Evolutionary conservation across 2,888 invertebrate genomes (phyloP).

Genomic region (Drosophila seclusa): DNA sequence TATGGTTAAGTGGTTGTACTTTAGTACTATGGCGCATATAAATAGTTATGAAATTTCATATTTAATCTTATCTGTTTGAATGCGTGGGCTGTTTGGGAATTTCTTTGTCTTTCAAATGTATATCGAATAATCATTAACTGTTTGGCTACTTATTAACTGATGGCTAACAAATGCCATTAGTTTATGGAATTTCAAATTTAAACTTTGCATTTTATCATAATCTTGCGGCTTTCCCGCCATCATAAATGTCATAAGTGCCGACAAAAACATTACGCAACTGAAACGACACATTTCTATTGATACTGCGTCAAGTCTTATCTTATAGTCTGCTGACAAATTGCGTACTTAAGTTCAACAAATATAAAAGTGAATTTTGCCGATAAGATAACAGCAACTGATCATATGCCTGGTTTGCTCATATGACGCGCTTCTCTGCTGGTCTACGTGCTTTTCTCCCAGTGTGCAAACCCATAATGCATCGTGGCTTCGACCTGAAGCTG

Average conservation of each 20-base stretch:
- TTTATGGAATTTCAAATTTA: slow-evolving; percentile 4
- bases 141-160: neutral
- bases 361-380: slow-evolving; percentile 19
- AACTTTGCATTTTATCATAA: slow-evolving; percentile 1
- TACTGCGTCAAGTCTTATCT: slow-evolving; percentile 43
- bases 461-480: slow-evolving; percentile 36
- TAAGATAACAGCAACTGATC: slow-evolving; percentile 59
- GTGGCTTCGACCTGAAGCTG: slow-evolving; percentile 22
- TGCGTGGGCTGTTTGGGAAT: slow-evolving; percentile 2
- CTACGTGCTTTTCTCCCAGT: slow-evolving; percentile 60
- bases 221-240: slow-evolving; percentile 20
- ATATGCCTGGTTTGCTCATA: slow-evolving; percentile 44
- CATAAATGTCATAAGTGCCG: slow-evolving; percentile 39
- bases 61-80: slow-evolving; percentile 10
- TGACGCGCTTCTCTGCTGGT: slow-evolving; percentile 48
- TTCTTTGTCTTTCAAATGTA: neutral
- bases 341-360: neutral
- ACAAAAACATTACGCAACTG: slow-evolving; percentile 37
- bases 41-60: neutral
- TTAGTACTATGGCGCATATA: neutral
- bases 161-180: neutral
- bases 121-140: slow-evolving; percentile 4
- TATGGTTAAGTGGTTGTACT: slow-evolving; percentile 8
- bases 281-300: slow-evolving; percentile 27
- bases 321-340: slow-evolving; percentile 21